A percentile compares a stretch with the other conserved stretches of the same genome.
Conservation (phyloP, 1,140 invertebrate genomes). For the Ladona fulva region DNA sequence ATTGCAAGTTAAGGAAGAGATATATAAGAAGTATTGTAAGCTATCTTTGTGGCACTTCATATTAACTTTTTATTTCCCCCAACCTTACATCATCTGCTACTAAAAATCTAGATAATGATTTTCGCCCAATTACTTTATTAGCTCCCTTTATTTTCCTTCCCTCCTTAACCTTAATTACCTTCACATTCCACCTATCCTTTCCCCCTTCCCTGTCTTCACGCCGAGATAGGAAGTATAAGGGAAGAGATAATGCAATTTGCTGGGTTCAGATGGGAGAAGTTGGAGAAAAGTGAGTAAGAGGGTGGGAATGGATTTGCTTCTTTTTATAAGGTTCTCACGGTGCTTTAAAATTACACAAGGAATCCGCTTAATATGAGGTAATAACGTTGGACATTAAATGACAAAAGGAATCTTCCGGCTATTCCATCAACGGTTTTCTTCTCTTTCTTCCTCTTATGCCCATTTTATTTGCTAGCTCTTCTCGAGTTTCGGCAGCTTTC, state of each 20-base stretch:
- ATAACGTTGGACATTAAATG: not conserved
- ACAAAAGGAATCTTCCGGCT: not conserved
- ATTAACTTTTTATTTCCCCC: too few species aligned
- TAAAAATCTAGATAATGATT: too few species aligned
- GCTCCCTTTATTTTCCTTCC: not conserved
- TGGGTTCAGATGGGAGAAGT: not conserved
- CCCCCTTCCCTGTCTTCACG: not conserved
- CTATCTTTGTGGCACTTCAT: too few species aligned
- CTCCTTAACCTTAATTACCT: not conserved
- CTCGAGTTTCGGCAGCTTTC: too few species aligned
- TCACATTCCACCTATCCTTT: not conserved
- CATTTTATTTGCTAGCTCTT: too few species aligned
- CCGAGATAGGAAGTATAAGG: not conserved
- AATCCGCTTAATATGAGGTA: not conserved
- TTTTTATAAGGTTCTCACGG: not conserved
- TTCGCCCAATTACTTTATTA: not conserved
- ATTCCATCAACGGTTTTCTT: not conserved
- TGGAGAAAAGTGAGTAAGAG: not conserved
- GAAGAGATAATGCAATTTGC: not conserved
- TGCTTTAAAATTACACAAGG: not conserved
- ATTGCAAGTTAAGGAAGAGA: too few species aligned
- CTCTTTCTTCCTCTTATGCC: not conserved
- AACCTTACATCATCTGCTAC: too few species aligned
- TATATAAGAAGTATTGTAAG: too few species aligned
- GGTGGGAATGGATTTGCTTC: not conserved